These are phyloP conservation scores for Syngnathus acus DNA, from an alignment of 2,797 vertebrate genomes.

Conservation along the genomic window DNA sequence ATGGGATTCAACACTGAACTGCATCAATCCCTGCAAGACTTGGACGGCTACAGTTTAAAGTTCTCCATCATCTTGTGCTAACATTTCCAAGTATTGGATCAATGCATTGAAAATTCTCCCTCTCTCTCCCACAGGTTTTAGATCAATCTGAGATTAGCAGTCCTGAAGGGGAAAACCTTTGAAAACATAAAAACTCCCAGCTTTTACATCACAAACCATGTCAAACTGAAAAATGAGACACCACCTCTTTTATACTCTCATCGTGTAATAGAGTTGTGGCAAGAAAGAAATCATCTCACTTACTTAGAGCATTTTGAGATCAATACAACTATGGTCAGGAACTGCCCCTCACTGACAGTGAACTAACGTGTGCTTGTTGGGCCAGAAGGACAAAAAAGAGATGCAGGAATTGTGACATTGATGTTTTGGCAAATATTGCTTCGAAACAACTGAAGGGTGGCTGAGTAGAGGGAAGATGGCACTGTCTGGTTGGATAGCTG, in stretches of 20 bases:
- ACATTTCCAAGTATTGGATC: neutral
- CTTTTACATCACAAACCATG: neutral
- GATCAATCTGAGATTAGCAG: neutral
- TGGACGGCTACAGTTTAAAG: neutral
- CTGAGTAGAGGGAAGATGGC: constrained; percentile 12
- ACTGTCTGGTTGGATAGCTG: constrained; percentile 22
- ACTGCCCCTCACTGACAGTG: neutral
- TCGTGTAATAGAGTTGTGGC: neutral
- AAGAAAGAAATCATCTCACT: neutral
- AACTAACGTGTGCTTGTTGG: neutral
- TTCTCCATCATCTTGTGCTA: neutral
- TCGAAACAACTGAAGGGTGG: constrained; percentile 21
- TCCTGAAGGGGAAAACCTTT: neutral
- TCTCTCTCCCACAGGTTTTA: neutral
- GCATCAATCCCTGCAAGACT: neutral
- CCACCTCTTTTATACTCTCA: too few species aligned
- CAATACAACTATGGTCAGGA: neutral
- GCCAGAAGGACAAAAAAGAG: neutral
- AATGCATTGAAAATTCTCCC: neutral
- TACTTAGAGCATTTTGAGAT: neutral
- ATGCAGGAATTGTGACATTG: constrained; percentile 22
- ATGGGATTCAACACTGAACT: neutral
- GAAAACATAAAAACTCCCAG: neutral
- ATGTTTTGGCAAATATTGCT: constrained; percentile 31
- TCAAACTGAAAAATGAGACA: neutral